Conservation (phyloP, 2,113 vertebrate genomes). For the Myodes glareolus region DNA sequence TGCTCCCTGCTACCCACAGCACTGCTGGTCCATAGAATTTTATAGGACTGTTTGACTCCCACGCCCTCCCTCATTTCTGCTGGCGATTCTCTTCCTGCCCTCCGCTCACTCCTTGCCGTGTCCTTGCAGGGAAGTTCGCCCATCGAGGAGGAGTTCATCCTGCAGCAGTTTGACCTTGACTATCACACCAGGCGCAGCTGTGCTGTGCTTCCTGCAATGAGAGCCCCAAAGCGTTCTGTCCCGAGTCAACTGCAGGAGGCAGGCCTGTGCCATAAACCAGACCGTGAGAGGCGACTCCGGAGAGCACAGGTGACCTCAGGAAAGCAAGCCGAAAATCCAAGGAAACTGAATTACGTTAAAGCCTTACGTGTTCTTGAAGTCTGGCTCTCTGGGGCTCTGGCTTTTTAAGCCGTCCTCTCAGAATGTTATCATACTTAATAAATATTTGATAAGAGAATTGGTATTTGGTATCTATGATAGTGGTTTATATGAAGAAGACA, state of each 20-base stretch:
- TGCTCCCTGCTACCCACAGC: no score
- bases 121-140: conserved; percentile 70
- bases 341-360: background rate
- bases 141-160: conserved; percentile 80
- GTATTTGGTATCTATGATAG: background rate
- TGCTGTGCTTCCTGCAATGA: background rate
- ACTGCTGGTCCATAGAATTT: no score
- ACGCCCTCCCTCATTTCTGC: background rate
- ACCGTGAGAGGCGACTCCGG: background rate
- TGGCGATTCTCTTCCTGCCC: background rate
- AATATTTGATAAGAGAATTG: conserved; percentile 41
- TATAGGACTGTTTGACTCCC: background rate
- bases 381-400: background rate
- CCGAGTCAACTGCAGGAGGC: background rate
- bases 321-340: background rate
- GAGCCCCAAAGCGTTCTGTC: background rate
- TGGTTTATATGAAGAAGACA: background rate
- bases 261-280: background rate
- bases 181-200: conserved; percentile 57
- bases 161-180: conserved; percentile 79
- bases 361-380: conserved; percentile 7
- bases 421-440: conserved; percentile 1
- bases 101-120: background rate
- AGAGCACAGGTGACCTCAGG: conserved; percentile 57
- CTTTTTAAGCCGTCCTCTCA: conserved; percentile 33